Evolutionary conservation across 2,888 invertebrate genomes (phyloP), one percentile per base, ranked within the genome.

Genomic region (Pomacea canaliculata): DNA sequence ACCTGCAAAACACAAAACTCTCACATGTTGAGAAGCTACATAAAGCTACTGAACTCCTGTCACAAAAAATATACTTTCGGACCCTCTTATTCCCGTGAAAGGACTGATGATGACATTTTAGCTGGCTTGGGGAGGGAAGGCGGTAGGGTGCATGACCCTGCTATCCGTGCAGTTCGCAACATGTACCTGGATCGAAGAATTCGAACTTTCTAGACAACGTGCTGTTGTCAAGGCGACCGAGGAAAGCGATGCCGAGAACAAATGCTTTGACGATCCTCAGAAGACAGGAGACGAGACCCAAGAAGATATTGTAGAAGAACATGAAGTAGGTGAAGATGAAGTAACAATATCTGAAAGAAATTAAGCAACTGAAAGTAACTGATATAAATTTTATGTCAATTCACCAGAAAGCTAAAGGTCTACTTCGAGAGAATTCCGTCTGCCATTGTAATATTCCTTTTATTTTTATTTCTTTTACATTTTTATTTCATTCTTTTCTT

Each of bases 261-360:
- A 85, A 78, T 48, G 85, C 83, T 71, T 86, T 86, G 12, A 86
- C 66, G 19, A 86, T 83, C 46, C 87, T 80, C 75, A 84, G 37
- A 62, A 88, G 79, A 78, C 87, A 86, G 23, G 88, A 88, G 23
- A 87, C 62, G 18, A 88, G 79, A 16, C 89, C 89, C 73, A 87
- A 76, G 80, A 86, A 86, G 51, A 88, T 84, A 82, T 88, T 88
- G 82, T 84, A 87, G 84, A 88, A 85, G 79, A 88, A 88, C 84
- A 89, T 84, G 82, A 88, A 88, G 81, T 86, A 89, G 18, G 84
- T 83, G 68, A 87, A 83, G 73, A 82, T 83, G 82, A 87, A 88
- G 72, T 83, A 81, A 12, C 83, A 65, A 2, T 83, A 82, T 73
- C 89, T 89, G 81, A 23, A 82, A 81, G 23, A 56, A 63, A 12